These are phyloP conservation scores for Leucophenga maculata DNA, from an alignment of 2,888 invertebrate genomes.

Conservation along the genomic window DNA sequence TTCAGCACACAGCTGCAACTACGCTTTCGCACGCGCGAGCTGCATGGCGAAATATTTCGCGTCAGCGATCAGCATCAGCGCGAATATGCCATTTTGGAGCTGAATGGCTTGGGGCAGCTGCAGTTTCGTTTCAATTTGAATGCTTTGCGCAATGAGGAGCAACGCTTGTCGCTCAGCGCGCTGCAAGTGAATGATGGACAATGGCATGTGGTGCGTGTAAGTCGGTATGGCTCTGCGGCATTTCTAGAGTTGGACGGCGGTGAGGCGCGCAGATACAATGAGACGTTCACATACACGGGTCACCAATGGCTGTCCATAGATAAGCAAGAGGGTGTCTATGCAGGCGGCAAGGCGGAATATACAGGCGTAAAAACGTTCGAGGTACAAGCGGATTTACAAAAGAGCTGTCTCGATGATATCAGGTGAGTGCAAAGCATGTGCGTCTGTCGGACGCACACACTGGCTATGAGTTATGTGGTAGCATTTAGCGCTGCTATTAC, in stretches of 20 bases:
- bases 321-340: conserved; percentile 94
- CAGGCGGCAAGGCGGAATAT: conserved; percentile 95
- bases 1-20: conserved; percentile 94
- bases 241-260: conserved; percentile 94
- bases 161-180: conserved; percentile 87
- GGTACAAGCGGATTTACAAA: conserved; percentile 94
- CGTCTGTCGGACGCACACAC: not conserved
- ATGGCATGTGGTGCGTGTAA: conserved; percentile 94
- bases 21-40: conserved; percentile 92
- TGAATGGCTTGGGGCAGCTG: conserved; percentile 86
- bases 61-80: conserved; percentile 95
- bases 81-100: conserved; percentile 89
- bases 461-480: not conserved
- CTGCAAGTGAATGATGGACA: conserved; percentile 94
- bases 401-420: conserved; percentile 82
- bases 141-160: conserved; percentile 89
- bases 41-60: conserved; percentile 91
- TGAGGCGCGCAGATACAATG: conserved; percentile 92
- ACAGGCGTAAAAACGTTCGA: conserved; percentile 94
- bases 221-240: conserved; percentile 91
- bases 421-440: conserved; percentile 53
- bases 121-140: conserved; percentile 94
- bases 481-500: not conserved
- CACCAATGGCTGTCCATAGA: conserved; percentile 93
- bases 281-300: conserved; percentile 89